phyloP scores from a whole-genome alignment of 2,113 vertebrate genomes.

The Malurus alboscapulatus region DNA sequence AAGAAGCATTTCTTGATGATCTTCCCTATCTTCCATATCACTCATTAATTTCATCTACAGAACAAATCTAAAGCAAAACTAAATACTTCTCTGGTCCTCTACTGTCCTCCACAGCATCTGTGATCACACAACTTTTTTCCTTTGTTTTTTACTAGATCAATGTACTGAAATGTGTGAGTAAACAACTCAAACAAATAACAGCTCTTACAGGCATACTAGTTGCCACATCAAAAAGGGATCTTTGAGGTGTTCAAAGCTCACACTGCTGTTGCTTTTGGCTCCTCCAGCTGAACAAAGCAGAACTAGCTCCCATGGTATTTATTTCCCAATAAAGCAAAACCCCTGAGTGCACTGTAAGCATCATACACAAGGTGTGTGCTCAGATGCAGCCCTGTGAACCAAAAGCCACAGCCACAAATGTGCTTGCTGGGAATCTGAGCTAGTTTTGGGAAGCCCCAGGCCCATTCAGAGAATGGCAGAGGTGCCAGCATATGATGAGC shows the following conservation, averaged over 20 bases:
- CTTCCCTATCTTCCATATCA: not conserved
- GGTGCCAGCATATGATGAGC: fast-evolving
- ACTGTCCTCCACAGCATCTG: not conserved
- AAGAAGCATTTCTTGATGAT: not conserved
- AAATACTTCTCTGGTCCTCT: not conserved
- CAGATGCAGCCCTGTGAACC: not conserved
- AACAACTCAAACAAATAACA: not conserved
- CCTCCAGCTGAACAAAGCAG: not conserved
- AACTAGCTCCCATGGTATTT: not conserved
- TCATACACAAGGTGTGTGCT: not conserved
- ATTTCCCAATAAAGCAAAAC: not conserved
- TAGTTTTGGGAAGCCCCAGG: not conserved
- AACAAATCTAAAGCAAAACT: not conserved
- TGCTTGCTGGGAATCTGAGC: too few species aligned
- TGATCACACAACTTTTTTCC: fast-evolving
- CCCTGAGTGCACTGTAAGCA: not conserved
- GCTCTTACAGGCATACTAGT: not conserved
- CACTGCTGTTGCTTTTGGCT: not conserved
- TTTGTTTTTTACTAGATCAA: not conserved
- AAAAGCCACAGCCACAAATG: not conserved
- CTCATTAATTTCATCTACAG: not conserved
- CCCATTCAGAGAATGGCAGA: not conserved
- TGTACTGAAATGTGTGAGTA: not conserved
- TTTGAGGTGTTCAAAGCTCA: not conserved
- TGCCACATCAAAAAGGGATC: not conserved